Conservation (phyloP, 1,140 invertebrate species). For the Lasioglossum baleicum region DNA sequence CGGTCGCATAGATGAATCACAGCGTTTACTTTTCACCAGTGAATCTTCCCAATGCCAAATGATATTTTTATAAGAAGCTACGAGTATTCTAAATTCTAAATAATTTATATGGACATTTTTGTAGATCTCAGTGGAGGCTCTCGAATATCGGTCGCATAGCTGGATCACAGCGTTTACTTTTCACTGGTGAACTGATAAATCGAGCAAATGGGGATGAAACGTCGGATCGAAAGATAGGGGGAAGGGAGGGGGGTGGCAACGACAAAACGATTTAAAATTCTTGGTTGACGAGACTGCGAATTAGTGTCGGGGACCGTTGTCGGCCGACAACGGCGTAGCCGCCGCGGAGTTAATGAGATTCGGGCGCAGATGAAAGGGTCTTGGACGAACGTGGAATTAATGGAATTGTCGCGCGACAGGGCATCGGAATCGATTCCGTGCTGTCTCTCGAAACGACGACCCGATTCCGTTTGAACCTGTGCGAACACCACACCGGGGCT, state of each 20-base stretch:
- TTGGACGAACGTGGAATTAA: slow-evolving; percentile 28
- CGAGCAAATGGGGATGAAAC: no score
- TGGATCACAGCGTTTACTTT: no score
- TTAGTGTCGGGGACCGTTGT: not conserved
- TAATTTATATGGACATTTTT: no score
- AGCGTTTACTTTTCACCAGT: no score
- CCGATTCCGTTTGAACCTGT: not conserved
- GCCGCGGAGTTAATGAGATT: slow-evolving; percentile 31
- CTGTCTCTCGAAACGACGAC: not conserved
- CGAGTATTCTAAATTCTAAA: no score
- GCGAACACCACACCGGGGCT: not conserved
- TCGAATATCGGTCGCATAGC: no score
- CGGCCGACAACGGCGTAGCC: not conserved
- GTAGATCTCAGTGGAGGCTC: no score
- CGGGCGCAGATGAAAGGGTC: slow-evolving; percentile 12
- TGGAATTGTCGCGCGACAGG: slow-evolving; percentile 23
- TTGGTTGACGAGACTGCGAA: not conserved
- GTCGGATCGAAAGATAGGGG: not conserved
- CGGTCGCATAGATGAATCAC: no score
- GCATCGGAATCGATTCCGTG: slow-evolving; percentile 15
- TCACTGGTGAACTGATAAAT: no score
- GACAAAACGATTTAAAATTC: not conserved
- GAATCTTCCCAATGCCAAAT: no score
- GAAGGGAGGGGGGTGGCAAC: not conserved
- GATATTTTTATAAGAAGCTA: no score